Conservation (phyloP, 2,888 invertebrate genomes). For the Pachydiplax longipennis region DNA sequence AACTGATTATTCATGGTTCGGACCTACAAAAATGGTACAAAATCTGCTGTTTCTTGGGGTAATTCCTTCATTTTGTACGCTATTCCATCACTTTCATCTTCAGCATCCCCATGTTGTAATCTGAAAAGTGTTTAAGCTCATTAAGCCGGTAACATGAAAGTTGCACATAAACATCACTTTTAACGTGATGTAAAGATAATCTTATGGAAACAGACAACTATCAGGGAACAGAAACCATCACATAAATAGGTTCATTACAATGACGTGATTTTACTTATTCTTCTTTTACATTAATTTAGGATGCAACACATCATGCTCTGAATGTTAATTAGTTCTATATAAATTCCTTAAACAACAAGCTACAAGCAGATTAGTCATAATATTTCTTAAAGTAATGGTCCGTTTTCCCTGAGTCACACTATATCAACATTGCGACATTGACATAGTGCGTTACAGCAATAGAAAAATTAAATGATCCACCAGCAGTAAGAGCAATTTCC, state of each 20-base stretch:
- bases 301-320: too few species aligned
- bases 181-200: neutral
- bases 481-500: neutral
- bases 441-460: slow-evolving; percentile 22
- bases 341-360: neutral
- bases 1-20: slow-evolving; percentile 1
- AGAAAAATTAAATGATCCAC: neutral
- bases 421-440: slow-evolving; percentile 41
- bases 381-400: neutral
- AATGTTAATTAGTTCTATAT: too few species aligned
- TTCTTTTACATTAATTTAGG: too few species aligned
- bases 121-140: neutral
- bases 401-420: slow-evolving; percentile 34
- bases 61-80: neutral
- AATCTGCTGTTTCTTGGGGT: slow-evolving; percentile 7
- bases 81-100: neutral
- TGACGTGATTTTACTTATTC: too few species aligned
- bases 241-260: too few species aligned
- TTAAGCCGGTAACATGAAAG: neutral
- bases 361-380: neutral
- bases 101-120: slow-evolving; percentile 22
- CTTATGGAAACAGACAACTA: too few species aligned
- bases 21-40: slow-evolving; percentile 5
- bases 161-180: too few species aligned
- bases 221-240: too few species aligned